Evolutionary conservation across 2,888 invertebrate species (phyloP).

Genomic region (Athrips mouffetella): DNA sequence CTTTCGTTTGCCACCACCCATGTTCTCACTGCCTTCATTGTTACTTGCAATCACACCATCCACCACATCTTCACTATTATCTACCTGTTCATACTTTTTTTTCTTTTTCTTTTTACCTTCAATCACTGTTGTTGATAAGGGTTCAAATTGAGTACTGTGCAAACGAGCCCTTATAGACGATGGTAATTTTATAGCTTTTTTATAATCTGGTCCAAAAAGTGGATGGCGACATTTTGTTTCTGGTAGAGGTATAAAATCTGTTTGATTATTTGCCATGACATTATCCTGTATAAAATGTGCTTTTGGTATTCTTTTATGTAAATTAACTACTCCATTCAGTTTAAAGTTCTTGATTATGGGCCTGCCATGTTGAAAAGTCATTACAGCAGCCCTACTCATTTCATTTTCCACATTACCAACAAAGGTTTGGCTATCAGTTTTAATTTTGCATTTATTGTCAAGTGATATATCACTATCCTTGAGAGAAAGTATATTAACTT

Average conservation of each 20-base stretch:
- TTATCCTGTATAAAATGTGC: conserved; percentile 43
- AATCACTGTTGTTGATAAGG: neutral
- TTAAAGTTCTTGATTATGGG: conserved; percentile 37
- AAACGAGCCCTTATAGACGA: conserved; percentile 38
- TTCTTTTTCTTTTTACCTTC: conserved; percentile 17
- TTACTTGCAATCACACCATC: neutral
- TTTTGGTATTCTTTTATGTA: conserved; percentile 57
- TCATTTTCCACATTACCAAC: conserved; percentile 39
- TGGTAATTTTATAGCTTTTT: conserved; percentile 49
- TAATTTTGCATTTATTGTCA: conserved; percentile 52
- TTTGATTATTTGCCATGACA: conserved; percentile 39
- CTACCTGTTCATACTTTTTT: conserved; percentile 19
- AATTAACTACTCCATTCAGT: conserved; percentile 38
- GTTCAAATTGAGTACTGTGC: neutral
- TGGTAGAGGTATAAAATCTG: conserved; percentile 54
- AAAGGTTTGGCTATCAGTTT: conserved; percentile 50
- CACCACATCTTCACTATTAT: neutral
- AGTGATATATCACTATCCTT: conserved; percentile 36
- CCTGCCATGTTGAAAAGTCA: conserved; percentile 31
- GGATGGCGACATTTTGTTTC: conserved; percentile 64
- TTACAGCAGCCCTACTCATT: conserved; percentile 29
- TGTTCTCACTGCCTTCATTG: neutral
- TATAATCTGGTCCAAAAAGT: conserved; percentile 57
- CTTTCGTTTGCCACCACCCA: conserved; percentile 30
- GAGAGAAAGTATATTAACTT: conserved; percentile 41